Conservation (phyloP, 2,797 vertebrate genomes). For the Thripadectes ignobilis region DNA sequence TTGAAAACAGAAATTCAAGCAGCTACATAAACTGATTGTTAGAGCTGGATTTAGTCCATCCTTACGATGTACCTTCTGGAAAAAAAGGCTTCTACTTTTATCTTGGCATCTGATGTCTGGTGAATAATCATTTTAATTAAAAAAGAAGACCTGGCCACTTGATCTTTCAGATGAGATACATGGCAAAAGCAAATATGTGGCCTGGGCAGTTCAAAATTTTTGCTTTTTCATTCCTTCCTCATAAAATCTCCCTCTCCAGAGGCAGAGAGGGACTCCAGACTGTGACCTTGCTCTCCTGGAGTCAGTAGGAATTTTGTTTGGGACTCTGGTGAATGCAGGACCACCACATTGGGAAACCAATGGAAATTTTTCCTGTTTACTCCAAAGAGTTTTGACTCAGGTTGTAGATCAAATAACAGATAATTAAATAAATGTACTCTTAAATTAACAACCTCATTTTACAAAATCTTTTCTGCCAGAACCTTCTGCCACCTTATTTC, state of each 20-base stretch:
- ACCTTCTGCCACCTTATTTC: background rate
- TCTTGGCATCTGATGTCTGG: background rate
- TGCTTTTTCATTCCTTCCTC: background rate
- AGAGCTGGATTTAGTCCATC: background rate
- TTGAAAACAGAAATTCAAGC: slow-evolving; percentile 13
- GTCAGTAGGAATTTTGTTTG: background rate
- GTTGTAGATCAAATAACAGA: background rate
- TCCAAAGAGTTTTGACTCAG: background rate
- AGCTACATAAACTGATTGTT: background rate
- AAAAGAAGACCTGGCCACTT: background rate
- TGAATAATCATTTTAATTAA: slow-evolving; percentile 6
- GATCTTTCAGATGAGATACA: background rate
- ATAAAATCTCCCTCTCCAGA: background rate
- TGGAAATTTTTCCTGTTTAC: background rate
- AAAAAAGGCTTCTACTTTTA: background rate
- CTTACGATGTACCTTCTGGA: background rate
- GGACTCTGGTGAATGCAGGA: background rate
- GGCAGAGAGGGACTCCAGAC: background rate
- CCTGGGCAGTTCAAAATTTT: background rate
- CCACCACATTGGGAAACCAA: background rate
- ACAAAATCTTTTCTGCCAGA: background rate
- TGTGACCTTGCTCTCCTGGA: background rate
- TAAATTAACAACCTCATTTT: background rate
- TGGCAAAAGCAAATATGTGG: background rate
- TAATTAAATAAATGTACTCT: background rate